These are phyloP conservation scores for Melanostoma mellinum DNA, from an alignment of 2,888 invertebrate genomes.

Conservation along the genomic window DNA sequence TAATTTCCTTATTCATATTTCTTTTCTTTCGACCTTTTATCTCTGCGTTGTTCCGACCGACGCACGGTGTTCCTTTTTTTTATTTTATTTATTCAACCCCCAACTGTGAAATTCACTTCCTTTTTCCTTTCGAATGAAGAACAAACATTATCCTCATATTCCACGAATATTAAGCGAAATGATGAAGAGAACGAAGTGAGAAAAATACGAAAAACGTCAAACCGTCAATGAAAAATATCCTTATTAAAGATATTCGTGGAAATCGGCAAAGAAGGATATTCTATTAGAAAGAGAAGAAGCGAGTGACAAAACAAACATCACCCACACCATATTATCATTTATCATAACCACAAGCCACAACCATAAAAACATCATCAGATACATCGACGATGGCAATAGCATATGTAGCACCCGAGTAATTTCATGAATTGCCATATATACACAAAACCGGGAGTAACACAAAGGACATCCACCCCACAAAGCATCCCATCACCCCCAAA, in stretches of 20 bases:
- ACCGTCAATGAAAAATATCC: constrained; percentile 35
- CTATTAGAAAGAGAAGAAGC: constrained; percentile 3
- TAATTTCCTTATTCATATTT: constrained; percentile 64
- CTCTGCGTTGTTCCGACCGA: not conserved
- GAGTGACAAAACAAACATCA: constrained; percentile 35
- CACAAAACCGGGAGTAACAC: constrained; percentile 24
- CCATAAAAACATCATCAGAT: constrained; percentile 73
- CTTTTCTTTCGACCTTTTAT: constrained; percentile 47
- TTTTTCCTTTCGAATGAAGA: constrained; percentile 1
- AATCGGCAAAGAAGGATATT: constrained; percentile 19
- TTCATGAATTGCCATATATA: constrained; percentile 65
- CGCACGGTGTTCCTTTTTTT: not conserved
- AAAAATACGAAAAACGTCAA: not conserved
- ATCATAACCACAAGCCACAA: constrained; percentile 71
- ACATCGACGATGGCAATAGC: constrained; percentile 66
- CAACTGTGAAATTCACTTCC: constrained; percentile 52
- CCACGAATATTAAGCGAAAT: constrained; percentile 6
- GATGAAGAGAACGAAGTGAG: constrained; percentile 5
- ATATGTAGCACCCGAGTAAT: constrained; percentile 68
- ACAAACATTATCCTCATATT: constrained; percentile 4
- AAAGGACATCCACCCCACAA: constrained; percentile 43
- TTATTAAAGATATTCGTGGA: constrained; percentile 57
- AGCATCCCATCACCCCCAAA: constrained; percentile 5
- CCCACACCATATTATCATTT: constrained; percentile 56
- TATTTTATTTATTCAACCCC: constrained; percentile 43